Percentiles rank a stretch among this genome's conserved stretches.
phyloP scores from a whole-genome alignment of 2,888 invertebrate genomes.

The Sinohyriopsis cumingii region DNA sequence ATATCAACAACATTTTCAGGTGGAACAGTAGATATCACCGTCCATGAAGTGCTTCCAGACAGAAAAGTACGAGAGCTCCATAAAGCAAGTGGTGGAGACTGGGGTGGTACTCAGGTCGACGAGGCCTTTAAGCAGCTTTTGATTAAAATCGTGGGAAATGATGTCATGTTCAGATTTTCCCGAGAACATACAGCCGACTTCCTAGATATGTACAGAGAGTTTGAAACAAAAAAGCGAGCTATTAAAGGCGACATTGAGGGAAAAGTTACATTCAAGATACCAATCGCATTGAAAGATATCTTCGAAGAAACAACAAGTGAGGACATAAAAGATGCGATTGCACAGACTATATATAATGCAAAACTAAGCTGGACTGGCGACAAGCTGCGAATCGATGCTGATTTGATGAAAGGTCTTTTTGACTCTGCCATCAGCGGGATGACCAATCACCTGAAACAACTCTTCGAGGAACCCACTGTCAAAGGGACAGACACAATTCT shows the following conservation, averaged over 20 bases:
- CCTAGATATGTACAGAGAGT: constrained; percentile 18
- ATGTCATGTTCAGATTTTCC: constrained; percentile 9
- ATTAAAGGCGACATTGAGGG: constrained; percentile 4
- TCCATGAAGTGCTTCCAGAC: constrained; percentile 17
- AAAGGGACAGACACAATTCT: constrained; percentile 16
- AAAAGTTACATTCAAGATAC: constrained; percentile 20
- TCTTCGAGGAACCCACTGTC: constrained; percentile 6
- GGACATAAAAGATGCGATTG: constrained; percentile 6
- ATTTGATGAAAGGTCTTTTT: constrained; percentile 9
- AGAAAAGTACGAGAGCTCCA: constrained; percentile 18
- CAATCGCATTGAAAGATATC: constrained; percentile 7
- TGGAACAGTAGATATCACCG: constrained; percentile 30
- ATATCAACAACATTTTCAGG: constrained; percentile 8
- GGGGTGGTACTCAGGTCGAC: constrained; percentile 29
- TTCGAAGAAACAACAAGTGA: constrained; percentile 7
- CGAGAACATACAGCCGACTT: constrained; percentile 10
- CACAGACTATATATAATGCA: constrained; percentile 9
- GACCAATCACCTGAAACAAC: constrained; percentile 12
- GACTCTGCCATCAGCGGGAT: constrained; percentile 7
- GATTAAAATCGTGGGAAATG: constrained; percentile 7
- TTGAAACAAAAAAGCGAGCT: constrained; percentile 19
- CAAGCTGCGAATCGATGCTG: constrained; percentile 10
- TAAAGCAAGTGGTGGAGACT: constrained; percentile 25
- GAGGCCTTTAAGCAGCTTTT: constrained; percentile 19
- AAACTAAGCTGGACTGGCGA: constrained; percentile 10